These are phyloP conservation scores for Phalera bucephala DNA, from an alignment of 2,888 invertebrate genomes.

Conservation along the genomic window DNA sequence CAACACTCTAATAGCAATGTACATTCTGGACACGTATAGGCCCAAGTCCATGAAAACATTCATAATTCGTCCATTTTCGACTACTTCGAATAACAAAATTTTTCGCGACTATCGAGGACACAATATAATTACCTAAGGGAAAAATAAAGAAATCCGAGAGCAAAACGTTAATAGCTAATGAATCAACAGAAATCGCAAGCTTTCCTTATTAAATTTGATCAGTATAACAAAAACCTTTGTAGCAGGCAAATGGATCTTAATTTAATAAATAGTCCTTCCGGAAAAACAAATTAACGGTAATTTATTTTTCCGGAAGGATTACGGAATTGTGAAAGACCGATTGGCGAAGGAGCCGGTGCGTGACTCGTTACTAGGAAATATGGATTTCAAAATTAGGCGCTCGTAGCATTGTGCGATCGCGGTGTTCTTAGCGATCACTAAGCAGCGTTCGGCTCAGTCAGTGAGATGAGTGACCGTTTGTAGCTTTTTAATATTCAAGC, in stretches of 20 bases:
- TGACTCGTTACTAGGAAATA: conserved; percentile 43
- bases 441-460: too few relatives aligned
- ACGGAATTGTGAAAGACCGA: conserved; percentile 46
- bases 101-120: too few relatives aligned
- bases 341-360: conserved; percentile 35
- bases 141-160: conserved; percentile 16
- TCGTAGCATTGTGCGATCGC: too few relatives aligned
- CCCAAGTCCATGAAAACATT: too few relatives aligned
- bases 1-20: too few relatives aligned
- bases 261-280: conserved; percentile 50
- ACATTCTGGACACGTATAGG: too few relatives aligned
- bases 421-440: too few relatives aligned
- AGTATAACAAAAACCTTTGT: conserved; percentile 36
- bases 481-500: too few relatives aligned
- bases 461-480: too few relatives aligned
- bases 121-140: conserved; percentile 14
- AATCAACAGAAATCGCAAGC: conserved; percentile 28
- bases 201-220: conserved; percentile 34
- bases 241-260: conserved; percentile 45
- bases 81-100: too few relatives aligned
- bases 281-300: conserved; percentile 47
- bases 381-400: conserved; percentile 10
- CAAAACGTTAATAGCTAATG: conserved; percentile 26
- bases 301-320: too few relatives aligned
- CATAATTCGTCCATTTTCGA: too few relatives aligned